Evolutionary conservation across 2,888 invertebrate genomes (phyloP).

Genomic region (Lagria hirta): DNA sequence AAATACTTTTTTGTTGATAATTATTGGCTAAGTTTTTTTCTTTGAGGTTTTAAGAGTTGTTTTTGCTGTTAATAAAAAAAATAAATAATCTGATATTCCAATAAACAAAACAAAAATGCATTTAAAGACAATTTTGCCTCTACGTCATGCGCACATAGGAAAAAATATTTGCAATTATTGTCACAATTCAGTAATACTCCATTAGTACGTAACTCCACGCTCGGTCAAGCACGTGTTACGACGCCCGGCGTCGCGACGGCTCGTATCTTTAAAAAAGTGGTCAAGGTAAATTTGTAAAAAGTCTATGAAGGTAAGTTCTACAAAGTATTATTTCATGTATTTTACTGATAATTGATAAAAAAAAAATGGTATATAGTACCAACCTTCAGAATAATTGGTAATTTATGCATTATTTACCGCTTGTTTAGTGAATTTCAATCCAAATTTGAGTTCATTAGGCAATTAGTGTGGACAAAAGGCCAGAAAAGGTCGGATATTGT

Average conservation of each 20-base stretch:
- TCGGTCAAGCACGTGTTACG: constrained; percentile 11
- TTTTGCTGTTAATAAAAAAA: no score
- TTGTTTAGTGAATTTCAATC: constrained; percentile 11
- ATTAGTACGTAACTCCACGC: no score
- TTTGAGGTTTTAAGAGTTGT: no score
- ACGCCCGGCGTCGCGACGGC: constrained; percentile 14
- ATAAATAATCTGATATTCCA: no score
- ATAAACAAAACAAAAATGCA: no score
- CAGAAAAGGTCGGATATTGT: constrained; percentile 20
- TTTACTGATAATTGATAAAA: constrained; percentile 7
- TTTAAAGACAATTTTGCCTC: no score
- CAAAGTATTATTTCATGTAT: constrained; percentile 9
- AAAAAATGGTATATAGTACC: constrained; percentile 9
- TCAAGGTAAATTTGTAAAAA: not conserved
- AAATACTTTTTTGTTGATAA: no score
- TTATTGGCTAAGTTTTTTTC: no score
- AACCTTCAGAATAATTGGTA: constrained; percentile 19
- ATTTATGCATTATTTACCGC: constrained; percentile 20
- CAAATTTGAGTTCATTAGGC: constrained; percentile 24
- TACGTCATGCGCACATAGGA: constrained; percentile 8
- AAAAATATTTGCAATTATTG: constrained; percentile 20
- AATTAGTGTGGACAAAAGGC: constrained; percentile 19
- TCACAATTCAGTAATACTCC: constrained; percentile 20
- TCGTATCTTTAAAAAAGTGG: constrained; percentile 4
- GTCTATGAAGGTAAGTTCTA: constrained; percentile 6